Base-by-base conservation (phyloP, 2,113 vertebrate genomes). In the Piaya cayana region DNA sequence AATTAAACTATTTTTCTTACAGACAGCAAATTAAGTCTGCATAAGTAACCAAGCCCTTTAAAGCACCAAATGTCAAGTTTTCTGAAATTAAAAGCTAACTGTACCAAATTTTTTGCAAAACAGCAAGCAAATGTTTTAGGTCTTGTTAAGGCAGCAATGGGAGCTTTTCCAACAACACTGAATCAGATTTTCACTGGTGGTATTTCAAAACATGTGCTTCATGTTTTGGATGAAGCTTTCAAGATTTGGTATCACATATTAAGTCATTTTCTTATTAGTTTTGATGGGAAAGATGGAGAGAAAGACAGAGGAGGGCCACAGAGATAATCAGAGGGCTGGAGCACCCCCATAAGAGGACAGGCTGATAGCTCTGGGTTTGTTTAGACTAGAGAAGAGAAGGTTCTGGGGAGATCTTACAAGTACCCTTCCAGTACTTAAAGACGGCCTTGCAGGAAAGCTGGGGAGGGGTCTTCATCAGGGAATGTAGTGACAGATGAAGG, bases 11-110 rank as follows among this genome's bases (percentile, higher is more conserved):
- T 72, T 91, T 89, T 79, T 88, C 47, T 36, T 79, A 85, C 94
- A 94, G 87, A 95, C 85, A 79, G 87, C 26, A 82, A 89, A 39
- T 39, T 39, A 39, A 39, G 39, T 39, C 43, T 77, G 26, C 55
- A 91, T 26, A 92, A 29, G 39, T 26, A 56, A n/a, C 56, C 86
- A 95, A 82, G 78, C 15, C 56, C 91, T 92, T 88, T 68, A 50
- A 91, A 88, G 59, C 27, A 37, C 78, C 91, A 45, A 95, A 89
- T 30, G 3, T 69, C 59, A 74, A 86, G 68, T 94, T 74, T 45
- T 91, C 55, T 65, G 55, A 59, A 42, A 90, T 59, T 88, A 88
- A 72, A 95, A 88, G 34, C 27, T 84, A 86, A 88, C 77, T 42
- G 20, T 27, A 86, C 53, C 88, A 70, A 87, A 59, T 82, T 86